These are phyloP conservation scores for Chinchilla lanigera DNA, from an alignment of 2,113 vertebrate genomes.

Conservation along the genomic window DNA sequence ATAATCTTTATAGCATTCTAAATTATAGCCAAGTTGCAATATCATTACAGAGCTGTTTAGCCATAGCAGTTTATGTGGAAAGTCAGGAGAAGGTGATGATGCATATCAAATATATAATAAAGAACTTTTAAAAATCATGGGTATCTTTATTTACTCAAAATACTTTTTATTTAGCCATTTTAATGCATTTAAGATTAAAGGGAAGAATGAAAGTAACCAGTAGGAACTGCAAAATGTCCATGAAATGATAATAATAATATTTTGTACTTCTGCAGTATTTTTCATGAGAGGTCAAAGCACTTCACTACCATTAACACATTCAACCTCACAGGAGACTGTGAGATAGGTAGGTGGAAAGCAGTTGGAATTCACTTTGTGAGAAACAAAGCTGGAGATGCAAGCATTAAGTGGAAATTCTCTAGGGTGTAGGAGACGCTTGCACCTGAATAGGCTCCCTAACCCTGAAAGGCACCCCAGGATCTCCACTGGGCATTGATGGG, in stretches of 20 bases:
- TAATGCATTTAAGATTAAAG: conserved; percentile 76
- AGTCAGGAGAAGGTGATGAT: conserved; percentile 79
- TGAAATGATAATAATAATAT: conserved; percentile 75
- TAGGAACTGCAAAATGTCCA: conserved; percentile 67
- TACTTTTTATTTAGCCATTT: conserved; percentile 78
- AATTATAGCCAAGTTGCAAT: conserved; percentile 81
- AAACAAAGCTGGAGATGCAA: background rate
- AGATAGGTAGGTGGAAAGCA: background rate
- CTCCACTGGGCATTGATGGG: background rate
- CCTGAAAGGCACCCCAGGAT: background rate
- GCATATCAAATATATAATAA: conserved; percentile 81
- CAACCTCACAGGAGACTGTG: conserved; percentile 1
- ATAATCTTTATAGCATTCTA: conserved; percentile 80
- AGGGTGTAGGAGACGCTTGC: background rate
- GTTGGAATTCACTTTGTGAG: background rate
- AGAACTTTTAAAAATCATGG: conserved; percentile 78
- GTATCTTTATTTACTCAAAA: conserved; percentile 82
- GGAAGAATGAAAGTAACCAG: conserved; percentile 70
- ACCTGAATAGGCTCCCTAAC: background rate
- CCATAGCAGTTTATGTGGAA: conserved; percentile 73
- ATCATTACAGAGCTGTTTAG: conserved; percentile 80
- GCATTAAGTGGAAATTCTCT: conserved; percentile 57
- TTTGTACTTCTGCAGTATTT: conserved; percentile 40
- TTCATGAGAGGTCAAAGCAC: conserved; percentile 69
- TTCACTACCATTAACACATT: conserved; percentile 62